phyloP scores from a whole-genome alignment of 2,113 vertebrate species.

The Empidonax traillii region DNA sequence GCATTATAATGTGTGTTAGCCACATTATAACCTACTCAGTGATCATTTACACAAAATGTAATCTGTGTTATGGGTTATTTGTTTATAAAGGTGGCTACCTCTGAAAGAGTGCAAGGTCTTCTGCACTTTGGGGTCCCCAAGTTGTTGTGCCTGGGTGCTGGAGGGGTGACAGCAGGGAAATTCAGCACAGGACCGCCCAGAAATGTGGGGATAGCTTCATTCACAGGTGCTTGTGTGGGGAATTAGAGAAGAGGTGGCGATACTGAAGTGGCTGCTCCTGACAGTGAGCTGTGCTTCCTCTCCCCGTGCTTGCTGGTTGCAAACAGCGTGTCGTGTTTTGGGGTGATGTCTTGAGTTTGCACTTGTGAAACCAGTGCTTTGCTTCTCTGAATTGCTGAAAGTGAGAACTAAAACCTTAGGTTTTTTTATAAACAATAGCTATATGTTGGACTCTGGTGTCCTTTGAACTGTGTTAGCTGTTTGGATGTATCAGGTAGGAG shows the following conservation, averaged over 20 bases:
- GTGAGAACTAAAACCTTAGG: neutral
- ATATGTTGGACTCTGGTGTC: neutral
- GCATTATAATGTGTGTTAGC: neutral
- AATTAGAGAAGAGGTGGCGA: neutral
- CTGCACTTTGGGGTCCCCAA: neutral
- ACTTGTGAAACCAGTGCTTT: neutral
- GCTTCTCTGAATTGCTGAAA: neutral
- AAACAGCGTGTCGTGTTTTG: accelerated
- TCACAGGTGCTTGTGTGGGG: neutral
- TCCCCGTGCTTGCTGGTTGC: neutral
- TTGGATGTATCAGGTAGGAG: neutral
- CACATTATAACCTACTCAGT: neutral
- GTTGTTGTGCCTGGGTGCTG: accelerated
- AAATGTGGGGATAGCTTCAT: neutral
- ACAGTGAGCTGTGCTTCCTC: neutral
- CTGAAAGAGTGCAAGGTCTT: neutral
- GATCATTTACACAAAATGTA: neutral
- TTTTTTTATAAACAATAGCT: neutral
- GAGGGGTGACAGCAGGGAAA: neutral
- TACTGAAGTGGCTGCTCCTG: accelerated
- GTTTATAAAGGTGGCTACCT: neutral
- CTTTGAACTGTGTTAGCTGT: neutral
- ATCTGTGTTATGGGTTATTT: neutral
- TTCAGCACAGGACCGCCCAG: neutral
- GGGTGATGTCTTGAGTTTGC: neutral